Percentiles rank a stretch among this genome's conserved stretches.
Evolutionary conservation across 2,888 invertebrate genomes (phyloP).

Genomic region (Dugesia japonica): DNA sequence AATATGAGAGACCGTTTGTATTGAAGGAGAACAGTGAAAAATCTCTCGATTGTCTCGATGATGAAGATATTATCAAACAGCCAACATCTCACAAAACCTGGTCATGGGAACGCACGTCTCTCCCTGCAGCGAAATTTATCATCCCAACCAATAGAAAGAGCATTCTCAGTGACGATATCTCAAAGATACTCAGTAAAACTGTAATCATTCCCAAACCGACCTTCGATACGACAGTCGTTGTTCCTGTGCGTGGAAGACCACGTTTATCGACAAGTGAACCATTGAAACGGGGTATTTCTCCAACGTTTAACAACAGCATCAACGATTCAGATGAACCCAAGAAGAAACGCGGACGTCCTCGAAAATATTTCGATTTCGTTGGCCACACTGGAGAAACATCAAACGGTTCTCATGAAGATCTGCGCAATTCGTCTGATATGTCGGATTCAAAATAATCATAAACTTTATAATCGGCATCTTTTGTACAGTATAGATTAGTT

Average conservation of each 20-base stretch:
- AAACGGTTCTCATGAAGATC: no score
- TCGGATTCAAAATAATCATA: no score
- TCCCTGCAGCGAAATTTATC: not conserved
- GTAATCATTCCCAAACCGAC: not conserved
- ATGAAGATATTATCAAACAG: not conserved
- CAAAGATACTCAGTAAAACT: not conserved
- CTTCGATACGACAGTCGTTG: not conserved
- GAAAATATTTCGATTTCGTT: not conserved
- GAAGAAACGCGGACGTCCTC: not conserved
- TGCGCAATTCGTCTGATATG: no score
- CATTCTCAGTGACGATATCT: not conserved
- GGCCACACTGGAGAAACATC: no score
- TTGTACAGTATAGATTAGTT: no score
- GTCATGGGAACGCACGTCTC: not conserved
- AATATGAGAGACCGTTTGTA: not conserved
- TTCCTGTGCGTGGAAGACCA: no score
- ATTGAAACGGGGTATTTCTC: no score
- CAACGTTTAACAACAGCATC: no score
- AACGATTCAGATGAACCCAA: not conserved
- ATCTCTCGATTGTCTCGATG: not conserved
- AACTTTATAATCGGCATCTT: no score
- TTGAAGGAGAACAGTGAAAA: not conserved
- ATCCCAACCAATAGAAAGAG: not conserved
- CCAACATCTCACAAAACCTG: not conserved
- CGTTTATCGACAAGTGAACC: no score